Conservation (phyloP, 2,113 vertebrate genomes). For the Pholis gunnellus region DNA sequence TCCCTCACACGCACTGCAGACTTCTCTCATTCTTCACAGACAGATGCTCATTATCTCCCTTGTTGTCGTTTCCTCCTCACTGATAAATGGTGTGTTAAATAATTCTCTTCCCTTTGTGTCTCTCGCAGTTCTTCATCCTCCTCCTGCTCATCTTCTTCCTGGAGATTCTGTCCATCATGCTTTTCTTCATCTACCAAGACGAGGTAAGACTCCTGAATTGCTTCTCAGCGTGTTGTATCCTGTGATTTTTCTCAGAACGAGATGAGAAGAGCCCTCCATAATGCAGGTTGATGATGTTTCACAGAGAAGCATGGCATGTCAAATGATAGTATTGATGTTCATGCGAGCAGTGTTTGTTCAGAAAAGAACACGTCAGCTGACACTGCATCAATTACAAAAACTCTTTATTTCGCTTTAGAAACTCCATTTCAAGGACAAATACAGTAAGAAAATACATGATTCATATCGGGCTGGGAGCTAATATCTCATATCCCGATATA, state of each 20-base stretch:
- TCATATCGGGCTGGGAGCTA: no score
- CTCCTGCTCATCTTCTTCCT: conserved; percentile 95
- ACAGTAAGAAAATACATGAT: no score
- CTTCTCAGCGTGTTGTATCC: conserved; percentile 2
- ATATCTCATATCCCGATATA: no score
- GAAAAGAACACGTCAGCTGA: conserved; percentile 1
- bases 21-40: conserved; percentile 11
- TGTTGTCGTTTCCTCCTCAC: not conserved
- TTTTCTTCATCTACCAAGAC: conserved; percentile 96
- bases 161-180: conserved; percentile 91
- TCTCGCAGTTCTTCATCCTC: conserved; percentile 94
- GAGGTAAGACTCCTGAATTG: conserved; percentile 84
- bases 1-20: not conserved
- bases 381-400: no score
- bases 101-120: conserved; percentile 63
- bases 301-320: conserved; percentile 9
- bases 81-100: conserved; percentile 15
- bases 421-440: no score
- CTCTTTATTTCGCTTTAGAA: no score
- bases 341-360: conserved; percentile 2
- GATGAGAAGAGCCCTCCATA: conserved; percentile 4
- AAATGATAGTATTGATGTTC: conserved; percentile 11
- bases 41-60: conserved; percentile 8
- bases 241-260: no score
- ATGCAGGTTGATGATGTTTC: conserved; percentile 16